Percentiles rank a stretch among this genome's conserved stretches.
phyloP scores from a whole-genome alignment of 2,113 vertebrate species.

The Passer domesticus region DNA sequence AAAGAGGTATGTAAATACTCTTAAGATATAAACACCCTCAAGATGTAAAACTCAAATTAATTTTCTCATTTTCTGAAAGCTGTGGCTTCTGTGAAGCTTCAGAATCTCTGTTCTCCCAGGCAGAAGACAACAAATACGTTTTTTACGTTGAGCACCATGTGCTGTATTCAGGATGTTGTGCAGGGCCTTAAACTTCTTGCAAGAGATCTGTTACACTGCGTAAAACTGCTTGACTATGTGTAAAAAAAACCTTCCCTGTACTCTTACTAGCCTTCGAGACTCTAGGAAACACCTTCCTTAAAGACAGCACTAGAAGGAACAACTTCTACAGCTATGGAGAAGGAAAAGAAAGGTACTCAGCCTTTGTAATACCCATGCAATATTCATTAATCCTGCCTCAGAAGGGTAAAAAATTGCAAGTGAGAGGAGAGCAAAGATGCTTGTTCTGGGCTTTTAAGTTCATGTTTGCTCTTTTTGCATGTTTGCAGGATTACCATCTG shows the following conservation, averaged over 20 bases:
- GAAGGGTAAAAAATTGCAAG: not conserved
- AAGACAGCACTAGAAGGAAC: not conserved
- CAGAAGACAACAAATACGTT: not conserved
- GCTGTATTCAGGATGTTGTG: not conserved
- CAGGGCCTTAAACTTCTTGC: not conserved
- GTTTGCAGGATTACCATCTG: not conserved
- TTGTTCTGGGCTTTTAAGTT: not conserved
- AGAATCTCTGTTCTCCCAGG: not conserved
- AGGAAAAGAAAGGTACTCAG: not conserved
- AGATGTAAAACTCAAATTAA: not conserved
- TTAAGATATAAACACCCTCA: not conserved
- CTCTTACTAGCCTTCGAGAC: not conserved
- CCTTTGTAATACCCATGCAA: not conserved
- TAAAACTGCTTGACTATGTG: fast-evolving
- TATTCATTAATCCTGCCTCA: not conserved
- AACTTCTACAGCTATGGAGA: not conserved
- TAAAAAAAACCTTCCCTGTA: not conserved
- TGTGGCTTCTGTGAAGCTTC: not conserved
- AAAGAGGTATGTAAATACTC: not conserved
- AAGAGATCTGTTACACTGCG: not conserved
- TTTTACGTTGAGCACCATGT: not conserved
- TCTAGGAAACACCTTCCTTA: not conserved
- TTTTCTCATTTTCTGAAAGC: not conserved
- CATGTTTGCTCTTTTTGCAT: not conserved
- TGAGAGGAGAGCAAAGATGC: not conserved